These are phyloP conservation scores for Orthonyx spaldingii DNA, from an alignment of 2,113 vertebrate species.

Conservation along the genomic window DNA sequence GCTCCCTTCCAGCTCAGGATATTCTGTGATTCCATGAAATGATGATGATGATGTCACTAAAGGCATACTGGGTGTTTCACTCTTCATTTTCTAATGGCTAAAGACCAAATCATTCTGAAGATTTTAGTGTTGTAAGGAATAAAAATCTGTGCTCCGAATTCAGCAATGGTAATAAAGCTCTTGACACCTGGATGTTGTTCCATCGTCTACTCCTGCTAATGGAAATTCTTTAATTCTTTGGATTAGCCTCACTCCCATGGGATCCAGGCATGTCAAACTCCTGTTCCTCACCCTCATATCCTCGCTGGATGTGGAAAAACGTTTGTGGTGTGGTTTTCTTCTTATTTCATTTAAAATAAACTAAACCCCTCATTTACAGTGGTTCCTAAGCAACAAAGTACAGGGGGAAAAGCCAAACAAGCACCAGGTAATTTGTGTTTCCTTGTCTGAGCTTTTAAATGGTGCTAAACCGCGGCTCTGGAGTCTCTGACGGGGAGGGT, in stretches of 20 bases:
- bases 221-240: not conserved
- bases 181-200: not conserved
- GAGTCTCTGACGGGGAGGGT: not conserved
- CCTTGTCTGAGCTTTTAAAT: not conserved
- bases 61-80: not conserved
- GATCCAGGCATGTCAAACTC: not conserved
- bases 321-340: not conserved
- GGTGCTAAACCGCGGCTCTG: fast-evolving
- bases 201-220: not conserved
- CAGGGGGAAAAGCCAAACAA: not conserved
- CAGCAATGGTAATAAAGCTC: not conserved
- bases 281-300: fast-evolving
- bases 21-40: fast-evolving
- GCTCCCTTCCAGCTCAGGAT: not conserved
- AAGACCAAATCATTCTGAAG: not conserved
- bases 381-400: constrained; percentile 29
- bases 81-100: not conserved
- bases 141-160: not conserved
- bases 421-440: not conserved
- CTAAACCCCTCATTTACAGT: not conserved
- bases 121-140: not conserved
- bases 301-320: not conserved
- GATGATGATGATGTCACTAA: not conserved
- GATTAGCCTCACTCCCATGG: not conserved
- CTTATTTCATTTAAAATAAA: not conserved